Conservation (phyloP, 2,113 vertebrate species). For the Rhinogobius similis region DNA sequence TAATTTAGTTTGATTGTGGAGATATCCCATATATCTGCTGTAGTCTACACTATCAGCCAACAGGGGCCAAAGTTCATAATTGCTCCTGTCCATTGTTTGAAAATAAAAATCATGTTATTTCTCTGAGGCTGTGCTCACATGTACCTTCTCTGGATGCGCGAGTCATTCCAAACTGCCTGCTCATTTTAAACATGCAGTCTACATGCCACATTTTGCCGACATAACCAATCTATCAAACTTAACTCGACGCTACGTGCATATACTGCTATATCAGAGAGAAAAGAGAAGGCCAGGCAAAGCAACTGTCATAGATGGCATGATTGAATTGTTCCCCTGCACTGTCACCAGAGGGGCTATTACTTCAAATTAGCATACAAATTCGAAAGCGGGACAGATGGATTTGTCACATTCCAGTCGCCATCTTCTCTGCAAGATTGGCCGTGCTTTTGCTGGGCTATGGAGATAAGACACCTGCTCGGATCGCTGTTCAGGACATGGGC, state of each 20-base stretch:
- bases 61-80: constrained; percentile 47
- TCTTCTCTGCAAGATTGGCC: constrained; percentile 79
- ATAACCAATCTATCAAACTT: constrained; percentile 76
- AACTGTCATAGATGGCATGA: constrained; percentile 80
- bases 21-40: constrained; percentile 32
- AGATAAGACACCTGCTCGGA: constrained; percentile 82
- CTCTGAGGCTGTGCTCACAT: constrained; percentile 46
- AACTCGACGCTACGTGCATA: constrained; percentile 61
- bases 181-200: constrained; percentile 70
- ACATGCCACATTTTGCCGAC: constrained; percentile 64
- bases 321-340: constrained; percentile 83
- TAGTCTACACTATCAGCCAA: constrained; percentile 11
- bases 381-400: constrained; percentile 84
- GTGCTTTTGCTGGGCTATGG: constrained; percentile 74
- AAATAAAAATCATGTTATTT: constrained; percentile 46
- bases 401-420: constrained; percentile 83
- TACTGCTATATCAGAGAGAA: constrained; percentile 70
- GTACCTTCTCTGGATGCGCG: constrained; percentile 37
- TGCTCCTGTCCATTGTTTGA: constrained; percentile 9
- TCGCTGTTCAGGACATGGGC: constrained; percentile 43
- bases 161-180: constrained; percentile 66
- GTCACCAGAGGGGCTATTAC: constrained; percentile 84
- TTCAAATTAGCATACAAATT: constrained; percentile 87
- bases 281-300: constrained; percentile 48
- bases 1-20: constrained; percentile 50